Evolutionary conservation across 2,797 vertebrate species (phyloP).

Genomic region (Crax fasciolata): DNA sequence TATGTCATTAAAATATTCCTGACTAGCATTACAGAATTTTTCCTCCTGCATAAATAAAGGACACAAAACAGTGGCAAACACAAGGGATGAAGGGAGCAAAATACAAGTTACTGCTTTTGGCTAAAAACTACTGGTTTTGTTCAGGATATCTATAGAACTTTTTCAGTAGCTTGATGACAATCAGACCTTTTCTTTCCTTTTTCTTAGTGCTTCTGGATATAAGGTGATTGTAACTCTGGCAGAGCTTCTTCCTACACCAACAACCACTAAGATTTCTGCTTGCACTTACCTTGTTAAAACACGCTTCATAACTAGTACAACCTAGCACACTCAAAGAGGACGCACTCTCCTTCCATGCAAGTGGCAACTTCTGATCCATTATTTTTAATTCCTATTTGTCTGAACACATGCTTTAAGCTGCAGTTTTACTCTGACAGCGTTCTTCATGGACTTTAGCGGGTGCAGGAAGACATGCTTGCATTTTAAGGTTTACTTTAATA

Average conservation of each 20-base stretch:
- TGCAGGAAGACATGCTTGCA: neutral
- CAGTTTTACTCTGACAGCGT: neutral
- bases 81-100: neutral
- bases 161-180: neutral
- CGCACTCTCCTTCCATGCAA: neutral
- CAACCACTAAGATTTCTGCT: neutral
- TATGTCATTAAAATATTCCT: neutral
- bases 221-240: neutral
- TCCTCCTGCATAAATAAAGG: neutral
- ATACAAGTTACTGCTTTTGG: neutral
- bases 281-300: neutral
- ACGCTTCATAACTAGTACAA: neutral
- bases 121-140: neutral
- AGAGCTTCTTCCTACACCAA: neutral
- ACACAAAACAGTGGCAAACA: neutral
- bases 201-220: neutral
- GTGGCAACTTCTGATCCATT: neutral
- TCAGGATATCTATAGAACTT: neutral
- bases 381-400: neutral
- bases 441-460: neutral
- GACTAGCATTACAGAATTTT: neutral
- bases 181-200: neutral
- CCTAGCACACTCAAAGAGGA: neutral
- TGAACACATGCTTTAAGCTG: neutral
- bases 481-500: neutral